Base-by-base conservation (phyloP, 2,797 vertebrate species). In the Fistularia tabacaria region DNA sequence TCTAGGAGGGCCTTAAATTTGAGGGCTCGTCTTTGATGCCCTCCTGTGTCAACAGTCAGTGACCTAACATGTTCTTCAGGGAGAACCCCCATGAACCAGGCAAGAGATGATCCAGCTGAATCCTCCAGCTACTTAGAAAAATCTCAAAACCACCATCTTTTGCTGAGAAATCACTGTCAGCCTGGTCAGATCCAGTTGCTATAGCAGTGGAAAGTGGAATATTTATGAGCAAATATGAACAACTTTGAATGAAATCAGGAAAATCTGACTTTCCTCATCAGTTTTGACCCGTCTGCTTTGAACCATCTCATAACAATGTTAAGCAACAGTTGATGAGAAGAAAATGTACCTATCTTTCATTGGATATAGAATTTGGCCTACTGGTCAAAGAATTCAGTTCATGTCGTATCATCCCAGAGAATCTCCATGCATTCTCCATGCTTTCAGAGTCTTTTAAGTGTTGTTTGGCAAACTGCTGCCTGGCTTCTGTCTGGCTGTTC, bases 381-480 rank as follows among this genome's bases (percentile, higher is more conserved):
- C 59, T 39, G 37, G 48, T 54, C 57, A 70, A 59, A 71, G 47
- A 69, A 49, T 65, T 67, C 57, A 70, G n/a, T 71, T 69, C 53
- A 62, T 50, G 38, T 74, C 65, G 77, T 64, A 75, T 80, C 74
- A 60, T 53, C 59, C 54, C 69, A 67, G 61, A 25, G 51, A 67
- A 75, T 76, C 54, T 46, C 69, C 69, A n/a, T n/a, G n/a, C n/a
- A n/a, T 65, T 61, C 59, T 71, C 77, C 64, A 66, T 78, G 74
- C 76, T 76, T 53, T 73, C 51, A 45, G 54, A 68, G 59, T 62
- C 54, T 42, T 80, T 54, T 57, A 65, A 62, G 58, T 68, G 61
- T 66, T n/a, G 9, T 76, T 81, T 77, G 69, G 66, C 66, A 71
- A 64, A 63, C 63, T 54, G 43, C 51, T 51, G 54, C 57, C 54